Evolutionary conservation across 2,797 vertebrate species (phyloP), one percentile per base, ranked within the genome.

Genomic region (Notoglanidium macrostoma): DNA sequence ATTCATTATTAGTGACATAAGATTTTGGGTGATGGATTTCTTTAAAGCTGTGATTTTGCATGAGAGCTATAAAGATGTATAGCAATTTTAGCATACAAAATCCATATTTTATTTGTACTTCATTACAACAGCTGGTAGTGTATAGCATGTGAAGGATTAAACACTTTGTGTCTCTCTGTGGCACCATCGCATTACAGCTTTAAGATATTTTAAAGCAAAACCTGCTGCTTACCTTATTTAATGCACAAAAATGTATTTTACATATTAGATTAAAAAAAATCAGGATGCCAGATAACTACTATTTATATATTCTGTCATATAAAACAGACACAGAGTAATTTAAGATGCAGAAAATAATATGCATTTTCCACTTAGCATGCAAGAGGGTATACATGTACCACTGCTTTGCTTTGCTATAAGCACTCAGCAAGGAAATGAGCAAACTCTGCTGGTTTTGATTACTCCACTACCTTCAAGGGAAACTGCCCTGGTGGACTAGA

Each of bases 11-110:
- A 82, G 80, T 49, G 61, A 51, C 61, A 81, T 65, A 6, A 9
- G 2, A 67, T 87, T 79, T 80, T 32, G 54, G 63, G 82, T 79
- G 83, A 84, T 29, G 15, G 78, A n/a, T 72, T 85, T 78, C 35
- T 87, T 87, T 85, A 72, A 84, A 85, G 73, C 82, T 80, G 74
- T 79, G 74, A 80, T 84, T 84, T 32, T 72, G 35, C 65, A 59
- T 78, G 82, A 87, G 72, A 84, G 86, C 49, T 46, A 2, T 1
- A 72, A 29, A 77, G 72, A 46, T 32, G 15, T 19, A 32, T 46
- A 67, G 54, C 4, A 23, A 5, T 46, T 63, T 32, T 44, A 21
- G 65, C 65, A 63, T 21, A n/a, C 14, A 79, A 44, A 57, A 68
- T 59, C 3, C 3, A 70, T 51, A 83, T 55, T 51, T 44, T 46